Conservation (phyloP, 2,888 invertebrate genomes). For the Hypomecis punctinalis region DNA sequence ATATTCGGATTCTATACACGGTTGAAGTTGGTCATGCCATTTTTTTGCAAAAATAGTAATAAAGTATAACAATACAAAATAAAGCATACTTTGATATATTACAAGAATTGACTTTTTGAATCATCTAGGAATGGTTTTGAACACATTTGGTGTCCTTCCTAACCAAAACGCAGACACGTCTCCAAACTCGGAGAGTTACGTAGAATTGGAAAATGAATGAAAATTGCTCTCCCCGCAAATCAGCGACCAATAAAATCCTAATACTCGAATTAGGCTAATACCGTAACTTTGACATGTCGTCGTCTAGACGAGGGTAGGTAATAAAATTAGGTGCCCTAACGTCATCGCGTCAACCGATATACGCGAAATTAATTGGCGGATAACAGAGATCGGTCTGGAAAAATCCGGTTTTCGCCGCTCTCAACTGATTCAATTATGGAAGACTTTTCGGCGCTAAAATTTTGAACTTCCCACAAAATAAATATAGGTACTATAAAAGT, state of each 20-base stretch:
- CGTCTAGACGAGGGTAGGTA: slow-evolving; percentile 31
- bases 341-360: slow-evolving; percentile 33
- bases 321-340: slow-evolving; percentile 36
- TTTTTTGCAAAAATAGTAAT: too few relatives aligned
- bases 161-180: too few relatives aligned
- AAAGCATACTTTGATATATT: too few relatives aligned
- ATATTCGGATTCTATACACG: too few relatives aligned
- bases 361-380: slow-evolving; percentile 45
- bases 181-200: too few relatives aligned
- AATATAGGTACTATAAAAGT: too few relatives aligned
- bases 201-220: too few relatives aligned
- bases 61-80: too few relatives aligned
- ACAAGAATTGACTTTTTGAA: too few relatives aligned
- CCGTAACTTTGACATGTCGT: slow-evolving; percentile 20
- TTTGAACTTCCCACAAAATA: neutral
- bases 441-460: slow-evolving; percentile 28
- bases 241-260: slow-evolving; percentile 1
- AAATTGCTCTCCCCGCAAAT: neutral
- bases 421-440: slow-evolving; percentile 58
- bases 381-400: slow-evolving; percentile 60
- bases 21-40: too few relatives aligned
- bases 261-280: neutral
- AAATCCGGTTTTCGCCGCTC: slow-evolving; percentile 58
- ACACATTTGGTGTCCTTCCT: too few relatives aligned
- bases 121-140: too few relatives aligned